Conservation (phyloP, 2,888 invertebrate species). For the Tachina grossa region DNA sequence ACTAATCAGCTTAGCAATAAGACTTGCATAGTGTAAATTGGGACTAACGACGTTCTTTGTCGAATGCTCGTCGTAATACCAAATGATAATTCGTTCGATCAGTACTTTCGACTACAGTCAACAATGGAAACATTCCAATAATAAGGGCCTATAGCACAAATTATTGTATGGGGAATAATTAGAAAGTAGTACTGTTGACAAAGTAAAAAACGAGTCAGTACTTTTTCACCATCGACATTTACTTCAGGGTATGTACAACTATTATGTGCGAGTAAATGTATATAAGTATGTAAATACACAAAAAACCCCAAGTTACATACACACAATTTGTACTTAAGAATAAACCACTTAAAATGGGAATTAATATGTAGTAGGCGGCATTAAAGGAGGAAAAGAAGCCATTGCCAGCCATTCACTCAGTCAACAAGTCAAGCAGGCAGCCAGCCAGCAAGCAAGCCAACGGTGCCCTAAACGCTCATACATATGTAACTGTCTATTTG, state of each 20-base stretch:
- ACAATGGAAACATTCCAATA: too few species aligned
- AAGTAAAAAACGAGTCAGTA: neutral
- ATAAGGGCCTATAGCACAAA: too few species aligned
- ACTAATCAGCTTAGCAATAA: too few species aligned
- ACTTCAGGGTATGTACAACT: neutral
- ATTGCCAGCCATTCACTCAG: conserved; percentile 27
- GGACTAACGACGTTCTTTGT: too few species aligned
- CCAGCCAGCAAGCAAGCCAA: neutral
- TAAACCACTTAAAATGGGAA: conserved; percentile 25
- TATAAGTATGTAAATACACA: neutral
- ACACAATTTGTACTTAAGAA: neutral
- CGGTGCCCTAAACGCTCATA: conserved; percentile 45
- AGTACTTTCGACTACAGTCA: too few species aligned
- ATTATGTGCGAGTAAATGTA: neutral
- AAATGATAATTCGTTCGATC: too few species aligned
- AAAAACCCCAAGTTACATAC: conserved; percentile 15
- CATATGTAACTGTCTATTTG: conserved; percentile 60
- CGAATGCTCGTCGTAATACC: too few species aligned
- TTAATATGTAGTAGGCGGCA: conserved; percentile 41
- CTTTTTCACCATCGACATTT: neutral
- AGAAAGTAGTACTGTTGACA: too few species aligned
- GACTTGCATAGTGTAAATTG: too few species aligned
- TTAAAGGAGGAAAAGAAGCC: conserved; percentile 36
- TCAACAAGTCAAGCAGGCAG: conserved; percentile 6
- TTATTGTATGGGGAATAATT: too few species aligned